Percentiles rank a stretch among this genome's conserved stretches.
Evolutionary conservation across 2,888 invertebrate species (phyloP).

Genomic region (Esperia sulphurella): DNA sequence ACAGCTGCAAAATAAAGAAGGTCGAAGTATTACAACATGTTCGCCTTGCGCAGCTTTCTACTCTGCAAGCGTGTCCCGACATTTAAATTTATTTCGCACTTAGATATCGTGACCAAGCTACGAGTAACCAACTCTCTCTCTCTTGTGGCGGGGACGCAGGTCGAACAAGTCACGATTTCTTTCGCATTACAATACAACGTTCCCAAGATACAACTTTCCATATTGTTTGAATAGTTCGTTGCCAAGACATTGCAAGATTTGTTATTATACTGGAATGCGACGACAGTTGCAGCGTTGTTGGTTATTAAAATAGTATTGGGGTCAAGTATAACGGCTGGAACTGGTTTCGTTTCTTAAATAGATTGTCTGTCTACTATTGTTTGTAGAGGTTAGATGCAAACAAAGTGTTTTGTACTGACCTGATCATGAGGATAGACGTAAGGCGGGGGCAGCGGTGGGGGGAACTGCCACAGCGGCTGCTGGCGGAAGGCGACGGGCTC

Average conservation of each 20-base stretch:
- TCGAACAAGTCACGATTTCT: slow-evolving; percentile 69
- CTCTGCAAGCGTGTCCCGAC: slow-evolving; percentile 71
- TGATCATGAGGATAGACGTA: slow-evolving; percentile 88
- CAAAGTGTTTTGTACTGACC: slow-evolving; percentile 80
- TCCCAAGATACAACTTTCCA: slow-evolving; percentile 51
- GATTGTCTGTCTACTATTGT: slow-evolving; percentile 10
- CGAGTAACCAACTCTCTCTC: slow-evolving; percentile 63
- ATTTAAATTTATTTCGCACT: slow-evolving; percentile 75
- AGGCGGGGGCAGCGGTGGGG: slow-evolving; percentile 88
- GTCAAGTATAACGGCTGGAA: slow-evolving; percentile 66
- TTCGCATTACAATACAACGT: slow-evolving; percentile 47
- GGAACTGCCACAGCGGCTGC: slow-evolving; percentile 90
- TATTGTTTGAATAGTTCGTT: slow-evolving; percentile 26
- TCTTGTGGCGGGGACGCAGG: slow-evolving; percentile 56
- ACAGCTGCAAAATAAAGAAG: slow-evolving; percentile 64
- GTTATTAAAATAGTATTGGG: slow-evolving; percentile 51
- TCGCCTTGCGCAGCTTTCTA: slow-evolving; percentile 77
- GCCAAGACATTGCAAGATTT: slow-evolving; percentile 27
- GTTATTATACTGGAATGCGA: slow-evolving; percentile 34
- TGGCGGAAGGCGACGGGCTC: slow-evolving; percentile 82
- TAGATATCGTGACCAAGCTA: slow-evolving; percentile 56
- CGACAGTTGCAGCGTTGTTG: slow-evolving; percentile 34
- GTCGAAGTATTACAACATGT: slow-evolving; percentile 71
- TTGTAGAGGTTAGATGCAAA: neutral
- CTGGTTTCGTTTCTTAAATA: slow-evolving; percentile 48